Conservation (phyloP, 1,140 invertebrate species). For the Cyclina sinensis region DNA sequence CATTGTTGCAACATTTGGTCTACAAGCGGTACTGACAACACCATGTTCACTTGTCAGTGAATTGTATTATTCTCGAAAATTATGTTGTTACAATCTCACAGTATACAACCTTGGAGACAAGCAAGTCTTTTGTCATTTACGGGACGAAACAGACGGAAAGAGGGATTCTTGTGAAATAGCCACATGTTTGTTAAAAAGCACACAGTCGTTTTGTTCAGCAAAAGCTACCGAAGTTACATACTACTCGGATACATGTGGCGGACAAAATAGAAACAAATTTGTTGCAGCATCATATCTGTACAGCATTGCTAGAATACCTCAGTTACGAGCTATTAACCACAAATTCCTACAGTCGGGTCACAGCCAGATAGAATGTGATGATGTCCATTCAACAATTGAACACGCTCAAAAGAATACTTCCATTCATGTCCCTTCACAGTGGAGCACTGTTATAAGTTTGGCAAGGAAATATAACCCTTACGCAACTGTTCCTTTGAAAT, state of each 20-base stretch:
- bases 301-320: slow-evolving; percentile 6
- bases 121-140: no score
- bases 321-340: slow-evolving; percentile 4
- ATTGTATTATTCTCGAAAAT: not conserved
- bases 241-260: slow-evolving; percentile 59
- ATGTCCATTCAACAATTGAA: slow-evolving; percentile 35
- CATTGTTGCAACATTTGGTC: slow-evolving; percentile 51
- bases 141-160: not conserved
- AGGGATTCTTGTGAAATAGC: not conserved
- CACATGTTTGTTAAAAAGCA: slow-evolving; percentile 2
- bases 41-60: slow-evolving; percentile 37
- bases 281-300: slow-evolving; percentile 19
- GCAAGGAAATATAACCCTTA: slow-evolving; percentile 38
- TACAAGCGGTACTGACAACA: slow-evolving; percentile 40
- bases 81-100: not conserved
- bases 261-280: slow-evolving; percentile 34
- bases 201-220: not conserved
- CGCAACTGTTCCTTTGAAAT: not conserved
- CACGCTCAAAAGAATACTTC: slow-evolving; percentile 13
- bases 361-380: slow-evolving; percentile 42
- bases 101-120: not conserved
- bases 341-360: slow-evolving; percentile 30
- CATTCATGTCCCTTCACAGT: slow-evolving; percentile 17
- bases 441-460: slow-evolving; percentile 17
- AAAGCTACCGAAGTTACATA: slow-evolving; percentile 38